Evolutionary conservation across 2,113 vertebrate species (phyloP), one percentile per base, ranked within the genome.

Genomic region (Engraulis encrasicolus): DNA sequence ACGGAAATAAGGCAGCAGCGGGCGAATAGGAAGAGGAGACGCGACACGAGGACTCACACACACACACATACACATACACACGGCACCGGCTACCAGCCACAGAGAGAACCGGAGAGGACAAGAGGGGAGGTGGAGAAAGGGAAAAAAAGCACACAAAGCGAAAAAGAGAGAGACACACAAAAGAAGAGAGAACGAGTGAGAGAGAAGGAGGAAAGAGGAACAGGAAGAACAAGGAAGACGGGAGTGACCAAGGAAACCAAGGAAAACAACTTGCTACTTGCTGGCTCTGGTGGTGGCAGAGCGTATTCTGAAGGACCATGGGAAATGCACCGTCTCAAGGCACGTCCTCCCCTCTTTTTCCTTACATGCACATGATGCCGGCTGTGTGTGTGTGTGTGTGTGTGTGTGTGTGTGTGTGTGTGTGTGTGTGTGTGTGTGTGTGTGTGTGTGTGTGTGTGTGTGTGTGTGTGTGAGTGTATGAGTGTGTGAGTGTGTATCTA

Each of bases 321-420:
- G 95, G 95, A 93, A 96, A 95, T 94, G 95, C 95, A 96, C 94
- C 95, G 91, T 96, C 95, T 85, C 95, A 96, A 95, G 95, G 95
- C 93, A 96, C 92, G 95, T 95, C 90, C 91, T 90, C 87, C 85
- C 78, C 91, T 80, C 91, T 82, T 94, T 74, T 81, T 91, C 52
- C 88, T 88, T 92, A 87, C 90, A 58, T 45, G 40, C 40, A 91
- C 90, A 77, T 91, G 88, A 90, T 81, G 4, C 9, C 4, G 4
- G 3, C 40, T 45, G 40, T 45, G 40, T 45, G 40, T 3, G 40
- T 45, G 40, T 45, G 40, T 45, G 40, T 45, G 40, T 45, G 90
- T 89, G 90, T 90, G 89, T 92, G 66, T 83, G 86, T 83, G 50
- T 85, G 38, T 86, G 48, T 71, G 83, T 86, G n/a, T 52, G 40